These are phyloP conservation scores for Chaetura pelagica DNA, from an alignment of 2,113 vertebrate species.

Conservation along the genomic window DNA sequence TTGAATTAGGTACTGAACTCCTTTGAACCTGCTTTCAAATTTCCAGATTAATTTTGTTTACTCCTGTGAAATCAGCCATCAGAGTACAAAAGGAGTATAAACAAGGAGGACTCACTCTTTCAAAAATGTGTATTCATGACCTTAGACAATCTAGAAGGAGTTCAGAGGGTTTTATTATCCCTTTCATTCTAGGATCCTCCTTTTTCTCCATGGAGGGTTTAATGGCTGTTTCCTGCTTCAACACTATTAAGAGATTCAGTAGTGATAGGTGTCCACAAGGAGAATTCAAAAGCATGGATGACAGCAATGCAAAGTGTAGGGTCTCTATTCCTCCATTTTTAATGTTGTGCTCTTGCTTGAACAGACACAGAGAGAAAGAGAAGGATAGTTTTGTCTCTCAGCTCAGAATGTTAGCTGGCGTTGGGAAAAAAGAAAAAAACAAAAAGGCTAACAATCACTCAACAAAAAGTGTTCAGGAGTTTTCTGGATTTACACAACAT, in stretches of 20 bases:
- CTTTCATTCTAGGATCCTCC: constrained; percentile 17
- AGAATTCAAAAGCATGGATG: not conserved
- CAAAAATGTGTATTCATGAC: not conserved
- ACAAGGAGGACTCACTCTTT: not conserved
- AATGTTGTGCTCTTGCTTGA: not conserved
- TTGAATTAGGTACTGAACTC: not conserved
- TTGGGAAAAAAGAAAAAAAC: not conserved
- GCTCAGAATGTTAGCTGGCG: not conserved
- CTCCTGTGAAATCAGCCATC: not conserved
- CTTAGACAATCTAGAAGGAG: not conserved
- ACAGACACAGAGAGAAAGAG: not conserved
- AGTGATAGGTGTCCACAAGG: not conserved
- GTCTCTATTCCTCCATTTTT: not conserved
- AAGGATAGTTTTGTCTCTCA: not conserved
- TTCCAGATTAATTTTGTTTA: constrained; percentile 10
- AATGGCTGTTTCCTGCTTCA: not conserved
- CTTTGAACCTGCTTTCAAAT: constrained; percentile 45
- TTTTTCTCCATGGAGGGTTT: not conserved
- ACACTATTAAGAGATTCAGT: not conserved
- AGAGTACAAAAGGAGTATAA: not conserved
- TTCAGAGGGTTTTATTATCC: not conserved
- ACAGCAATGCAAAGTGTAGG: not conserved
- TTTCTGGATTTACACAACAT: not conserved
- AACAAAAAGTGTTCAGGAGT: not conserved
- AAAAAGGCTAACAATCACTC: not conserved